Evolutionary conservation across 2,888 invertebrate genomes (phyloP).

Genomic region (Hemistola chrysoprasaria): DNA sequence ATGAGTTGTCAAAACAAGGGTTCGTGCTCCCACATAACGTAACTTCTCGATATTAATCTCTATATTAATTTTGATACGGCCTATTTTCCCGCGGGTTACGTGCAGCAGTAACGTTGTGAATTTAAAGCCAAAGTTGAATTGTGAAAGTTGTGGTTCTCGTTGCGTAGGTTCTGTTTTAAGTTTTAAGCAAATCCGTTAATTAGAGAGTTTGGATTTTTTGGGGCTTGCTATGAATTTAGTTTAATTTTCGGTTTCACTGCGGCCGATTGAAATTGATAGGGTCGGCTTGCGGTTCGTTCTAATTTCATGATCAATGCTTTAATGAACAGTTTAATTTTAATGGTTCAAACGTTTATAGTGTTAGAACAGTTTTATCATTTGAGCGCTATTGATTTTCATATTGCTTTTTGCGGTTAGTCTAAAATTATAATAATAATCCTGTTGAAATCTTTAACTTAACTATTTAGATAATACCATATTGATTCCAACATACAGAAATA

Average conservation of each 20-base stretch:
- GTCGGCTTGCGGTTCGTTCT: constrained; percentile 4
- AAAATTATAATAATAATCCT: no score
- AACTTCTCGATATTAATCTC: constrained; percentile 28
- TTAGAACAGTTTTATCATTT: no score
- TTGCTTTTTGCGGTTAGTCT: no score
- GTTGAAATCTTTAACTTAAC: no score
- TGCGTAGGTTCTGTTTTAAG: constrained; percentile 68
- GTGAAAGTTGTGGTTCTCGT: constrained; percentile 67
- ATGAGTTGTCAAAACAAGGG: constrained; percentile 79
- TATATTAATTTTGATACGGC: constrained; percentile 38
- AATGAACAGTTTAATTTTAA: no score
- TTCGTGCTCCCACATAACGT: constrained; percentile 36
- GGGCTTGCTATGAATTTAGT: constrained; percentile 29
- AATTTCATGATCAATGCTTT: constrained; percentile 3
- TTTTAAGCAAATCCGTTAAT: constrained; percentile 71
- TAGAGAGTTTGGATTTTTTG: constrained; percentile 54
- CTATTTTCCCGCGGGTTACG: constrained; percentile 30
- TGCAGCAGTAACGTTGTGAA: constrained; percentile 37
- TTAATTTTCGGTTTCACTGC: constrained; percentile 21
- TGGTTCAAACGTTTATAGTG: no score
- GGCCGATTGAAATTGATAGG: constrained; percentile 9
- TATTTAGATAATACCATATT: no score
- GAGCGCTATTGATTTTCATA: no score
- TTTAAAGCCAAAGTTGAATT: constrained; percentile 75
- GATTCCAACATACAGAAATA: no score